Base-by-base conservation (phyloP, 2,888 invertebrate genomes). In the Drosophila borealis region DNA sequence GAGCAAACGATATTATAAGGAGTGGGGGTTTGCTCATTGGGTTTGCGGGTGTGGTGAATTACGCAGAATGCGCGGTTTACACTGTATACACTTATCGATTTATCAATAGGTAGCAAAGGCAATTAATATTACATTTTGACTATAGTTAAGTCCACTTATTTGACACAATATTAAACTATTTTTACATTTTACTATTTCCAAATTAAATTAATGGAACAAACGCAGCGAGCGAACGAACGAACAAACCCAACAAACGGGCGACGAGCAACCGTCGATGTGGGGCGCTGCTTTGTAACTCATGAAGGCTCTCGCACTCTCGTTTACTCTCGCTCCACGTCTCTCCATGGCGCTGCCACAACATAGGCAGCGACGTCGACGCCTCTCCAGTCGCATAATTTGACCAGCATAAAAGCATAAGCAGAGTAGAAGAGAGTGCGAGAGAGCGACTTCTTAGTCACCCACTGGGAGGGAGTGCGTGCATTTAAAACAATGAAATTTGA, bases 261-360 rank as follows among this genome's bases (percentile, higher is more conserved):
- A 67, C 66, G 70, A 60, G 49, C 78, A 59, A 86, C 87, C 83
- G 83, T 86, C 81, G 37, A 63, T 76, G 84, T 83, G 87, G 71
- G 81, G 79, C 68, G 81, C 66, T 79, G 79, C 79, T 86, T 62
- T 83, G 81, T 81, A 74, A 86, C 83, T 83, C 81, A 83, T 39
- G 61, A 57, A 60, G 60, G 70, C 70, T 62, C 64, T 74, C 60
- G 21, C 70, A 39, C 62, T 57, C 62, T 45, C 60, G 45, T 49
- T 42, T 57, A 5, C 61, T 14, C 80, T 61, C 51, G 51, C 42
- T 57, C 48, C 51, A 60, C 48, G 46, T 36, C 51, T 39, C 59
- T 41, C 50, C 21, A 56, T 37, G 65, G 60, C 62, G 62, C 62
- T 65, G 60, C 55, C 19, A 49, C 61, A 75, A 55, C 68, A 69